Conservation (phyloP, 2,113 vertebrate genomes). For the Gallinago jamesoni region DNA sequence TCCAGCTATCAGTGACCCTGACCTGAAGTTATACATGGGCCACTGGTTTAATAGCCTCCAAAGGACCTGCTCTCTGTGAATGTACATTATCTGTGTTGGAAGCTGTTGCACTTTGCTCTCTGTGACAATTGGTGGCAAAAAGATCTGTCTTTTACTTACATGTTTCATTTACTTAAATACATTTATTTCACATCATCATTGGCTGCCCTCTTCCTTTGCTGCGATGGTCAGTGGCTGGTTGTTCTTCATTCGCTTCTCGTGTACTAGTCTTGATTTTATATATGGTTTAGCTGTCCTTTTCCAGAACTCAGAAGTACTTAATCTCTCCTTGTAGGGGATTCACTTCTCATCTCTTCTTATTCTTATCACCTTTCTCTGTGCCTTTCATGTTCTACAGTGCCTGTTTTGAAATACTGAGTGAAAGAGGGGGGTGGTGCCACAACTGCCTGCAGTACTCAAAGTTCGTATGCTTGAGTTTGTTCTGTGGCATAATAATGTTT, state of each 20-base stretch:
- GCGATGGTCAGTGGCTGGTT: neutral
- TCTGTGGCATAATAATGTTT: neutral
- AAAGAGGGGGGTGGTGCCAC: neutral
- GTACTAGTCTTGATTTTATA: neutral
- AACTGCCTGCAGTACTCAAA: neutral
- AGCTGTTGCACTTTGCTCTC: neutral
- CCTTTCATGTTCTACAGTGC: neutral
- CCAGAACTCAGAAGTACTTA: neutral
- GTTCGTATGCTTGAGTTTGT: neutral
- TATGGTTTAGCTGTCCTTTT: neutral
- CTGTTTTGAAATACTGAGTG: neutral
- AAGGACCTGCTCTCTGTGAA: neutral
- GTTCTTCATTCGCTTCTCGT: neutral
- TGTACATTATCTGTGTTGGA: neutral
- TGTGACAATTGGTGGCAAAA: neutral
- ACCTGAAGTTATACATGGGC: neutral
- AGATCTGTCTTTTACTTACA: neutral
- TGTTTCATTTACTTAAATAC: neutral
- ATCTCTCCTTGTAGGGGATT: neutral
- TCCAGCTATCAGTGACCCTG: neutral
- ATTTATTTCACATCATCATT: neutral
- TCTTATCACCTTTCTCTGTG: neutral
- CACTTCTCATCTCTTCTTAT: constrained; percentile 12
- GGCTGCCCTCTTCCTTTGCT: neutral
- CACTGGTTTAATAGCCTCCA: neutral